Conservation (phyloP, 92 coral and sea anemone species). For the Parazoanthus atlanticus region DNA sequence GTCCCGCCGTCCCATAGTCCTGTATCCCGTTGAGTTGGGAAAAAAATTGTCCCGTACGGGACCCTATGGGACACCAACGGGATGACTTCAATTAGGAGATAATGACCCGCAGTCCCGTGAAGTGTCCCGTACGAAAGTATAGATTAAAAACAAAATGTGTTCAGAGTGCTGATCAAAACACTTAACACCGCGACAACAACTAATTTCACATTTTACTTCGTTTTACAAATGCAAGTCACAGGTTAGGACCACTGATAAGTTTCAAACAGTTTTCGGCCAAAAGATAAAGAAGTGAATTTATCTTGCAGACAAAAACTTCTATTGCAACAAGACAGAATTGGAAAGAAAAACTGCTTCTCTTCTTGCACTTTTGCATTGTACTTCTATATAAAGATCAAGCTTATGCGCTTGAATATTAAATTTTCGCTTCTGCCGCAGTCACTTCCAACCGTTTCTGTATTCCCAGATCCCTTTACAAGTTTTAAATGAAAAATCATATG, state of each 20-base stretch:
- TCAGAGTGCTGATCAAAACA: conserved; percentile 13
- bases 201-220: neutral
- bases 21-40: neutral
- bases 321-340: neutral
- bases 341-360: conserved; percentile 11
- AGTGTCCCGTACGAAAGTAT: conserved; percentile 12
- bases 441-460: conserved; percentile 8
- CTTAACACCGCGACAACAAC: conserved; percentile 3
- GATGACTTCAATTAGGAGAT: conserved; percentile 18
- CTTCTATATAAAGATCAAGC: neutral
- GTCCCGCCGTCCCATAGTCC: neutral
- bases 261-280: conserved; percentile 7
- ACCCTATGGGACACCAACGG: conserved; percentile 1
- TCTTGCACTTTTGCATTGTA: neutral
- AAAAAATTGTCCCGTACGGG: conserved; percentile 4
- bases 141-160: neutral
- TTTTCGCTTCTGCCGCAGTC: conserved; percentile 12
- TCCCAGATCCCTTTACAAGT: neutral
- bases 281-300: conserved; percentile 7
- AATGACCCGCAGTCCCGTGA: conserved; percentile 21
- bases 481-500: neutral
- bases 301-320: neutral
- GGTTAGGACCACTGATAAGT: conserved; percentile 3
- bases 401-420: neutral
- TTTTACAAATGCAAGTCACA: too few species aligned